Conservation (phyloP, 2,113 vertebrate species). For the Myotis brandtii region DNA sequence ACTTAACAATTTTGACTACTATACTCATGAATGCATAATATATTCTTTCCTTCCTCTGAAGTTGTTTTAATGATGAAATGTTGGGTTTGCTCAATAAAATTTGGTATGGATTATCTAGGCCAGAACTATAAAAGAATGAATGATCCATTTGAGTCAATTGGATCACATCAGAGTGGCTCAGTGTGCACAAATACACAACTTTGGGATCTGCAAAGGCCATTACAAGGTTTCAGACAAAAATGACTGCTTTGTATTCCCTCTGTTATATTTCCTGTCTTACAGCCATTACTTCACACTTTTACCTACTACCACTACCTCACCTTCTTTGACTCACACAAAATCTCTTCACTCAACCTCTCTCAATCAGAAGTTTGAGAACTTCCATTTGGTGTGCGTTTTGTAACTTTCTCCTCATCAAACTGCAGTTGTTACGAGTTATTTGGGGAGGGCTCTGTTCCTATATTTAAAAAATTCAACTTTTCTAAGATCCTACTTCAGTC, state of each 20-base stretch:
- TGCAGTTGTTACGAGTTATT: not conserved
- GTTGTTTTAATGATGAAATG: conserved; percentile 57
- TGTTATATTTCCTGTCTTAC: not conserved
- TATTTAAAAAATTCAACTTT: not conserved
- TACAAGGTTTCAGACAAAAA: not conserved
- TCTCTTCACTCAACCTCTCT: not conserved
- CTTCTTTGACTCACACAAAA: not conserved
- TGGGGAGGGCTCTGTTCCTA: not conserved
- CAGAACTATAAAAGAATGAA: conserved; percentile 9
- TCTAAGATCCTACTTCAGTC: not conserved
- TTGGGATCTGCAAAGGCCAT: not conserved
- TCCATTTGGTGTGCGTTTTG: not conserved
- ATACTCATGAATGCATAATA: not conserved
- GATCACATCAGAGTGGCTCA: not conserved
- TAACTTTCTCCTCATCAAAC: not conserved
- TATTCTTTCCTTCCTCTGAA: conserved; percentile 42
- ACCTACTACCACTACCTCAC: not conserved
- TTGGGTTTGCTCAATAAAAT: not conserved
- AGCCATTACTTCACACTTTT: not conserved
- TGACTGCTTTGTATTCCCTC: not conserved
- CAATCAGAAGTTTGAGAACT: not conserved
- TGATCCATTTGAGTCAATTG: not conserved
- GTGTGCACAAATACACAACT: not conserved
- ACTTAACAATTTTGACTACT: conserved; percentile 39
- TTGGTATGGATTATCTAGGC: not conserved